A percentile compares a stretch with the other conserved stretches of the same genome.
phyloP scores from a whole-genome alignment of 2,888 invertebrate species.

The Gisinianus flammeolus region DNA sequence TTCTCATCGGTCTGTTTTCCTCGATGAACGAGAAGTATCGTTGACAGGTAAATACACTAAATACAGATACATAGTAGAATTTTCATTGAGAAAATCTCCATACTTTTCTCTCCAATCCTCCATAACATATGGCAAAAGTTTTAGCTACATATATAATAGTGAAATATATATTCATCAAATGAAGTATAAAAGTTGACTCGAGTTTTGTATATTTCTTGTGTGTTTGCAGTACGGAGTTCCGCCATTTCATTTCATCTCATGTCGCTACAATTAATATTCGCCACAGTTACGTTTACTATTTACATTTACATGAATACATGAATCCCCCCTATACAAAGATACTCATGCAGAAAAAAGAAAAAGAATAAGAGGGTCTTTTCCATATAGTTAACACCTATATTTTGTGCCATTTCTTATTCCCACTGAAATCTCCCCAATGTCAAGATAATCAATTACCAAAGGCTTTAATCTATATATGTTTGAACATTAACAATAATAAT shows the following conservation, averaged over 20 bases:
- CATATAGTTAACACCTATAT: background rate
- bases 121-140: background rate
- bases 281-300: slow-evolving; percentile 5
- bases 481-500: too few species aligned
- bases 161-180: too few species aligned
- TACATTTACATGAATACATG: background rate
- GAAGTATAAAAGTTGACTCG: too few species aligned
- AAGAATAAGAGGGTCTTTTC: background rate
- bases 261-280: slow-evolving; percentile 30
- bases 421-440: too few species aligned
- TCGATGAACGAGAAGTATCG: slow-evolving; percentile 18
- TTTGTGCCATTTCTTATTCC: too few species aligned
- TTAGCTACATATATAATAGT: background rate
- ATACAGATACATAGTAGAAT: too few species aligned
- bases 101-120: background rate
- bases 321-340: background rate
- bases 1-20: slow-evolving; percentile 15
- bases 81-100: background rate
- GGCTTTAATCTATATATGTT: too few species aligned
- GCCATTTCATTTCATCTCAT: slow-evolving; percentile 7
- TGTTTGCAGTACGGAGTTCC: slow-evolving; percentile 25
- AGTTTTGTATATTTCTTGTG: background rate
- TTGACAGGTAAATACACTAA: slow-evolving; percentile 23
- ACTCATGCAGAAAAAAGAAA: background rate
- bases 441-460: too few species aligned